phyloP scores from a whole-genome alignment of 2,113 vertebrate genomes.

The Puffinus mauretanicus region DNA sequence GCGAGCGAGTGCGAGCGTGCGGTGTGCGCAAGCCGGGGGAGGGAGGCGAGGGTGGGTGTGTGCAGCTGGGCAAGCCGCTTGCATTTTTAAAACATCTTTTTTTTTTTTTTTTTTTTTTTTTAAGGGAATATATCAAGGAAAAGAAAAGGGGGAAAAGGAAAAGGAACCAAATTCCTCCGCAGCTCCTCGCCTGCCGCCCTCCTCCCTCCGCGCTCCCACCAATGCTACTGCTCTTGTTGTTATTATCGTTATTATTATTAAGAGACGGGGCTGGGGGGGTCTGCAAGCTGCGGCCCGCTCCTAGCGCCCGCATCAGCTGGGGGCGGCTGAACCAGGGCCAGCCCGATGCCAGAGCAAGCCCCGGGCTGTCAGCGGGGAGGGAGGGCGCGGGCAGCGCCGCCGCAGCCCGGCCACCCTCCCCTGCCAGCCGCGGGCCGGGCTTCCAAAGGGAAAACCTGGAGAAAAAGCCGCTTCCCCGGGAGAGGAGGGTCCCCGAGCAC shows the following conservation, averaged over 20 bases:
- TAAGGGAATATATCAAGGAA: not conserved
- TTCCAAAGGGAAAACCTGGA: conserved; percentile 16
- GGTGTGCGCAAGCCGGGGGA: conserved; percentile 25
- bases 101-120: not conserved
- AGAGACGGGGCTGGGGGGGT: not conserved
- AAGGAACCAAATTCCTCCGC: not conserved
- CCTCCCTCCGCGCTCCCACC: not conserved
- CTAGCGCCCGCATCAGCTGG: conserved; percentile 65
- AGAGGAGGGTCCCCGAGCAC: not conserved
- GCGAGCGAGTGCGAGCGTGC: not conserved
- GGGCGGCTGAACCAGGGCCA: conserved; percentile 73
- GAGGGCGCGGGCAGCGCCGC: conserved; percentile 7
- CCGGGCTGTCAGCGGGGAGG: conserved; percentile 55
- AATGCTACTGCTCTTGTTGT: not conserved
- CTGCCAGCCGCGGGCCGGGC: conserved; percentile 33
- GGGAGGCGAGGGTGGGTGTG: conserved; percentile 7
- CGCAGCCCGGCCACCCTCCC: not conserved
- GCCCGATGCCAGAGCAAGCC: conserved; percentile 15
- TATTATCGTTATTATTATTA: not conserved
- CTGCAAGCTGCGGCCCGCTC: conserved; percentile 26
- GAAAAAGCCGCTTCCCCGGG: conserved; percentile 11
- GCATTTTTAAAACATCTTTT: conserved; percentile 37
- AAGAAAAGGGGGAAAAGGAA: not conserved
- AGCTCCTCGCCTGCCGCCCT: not conserved
- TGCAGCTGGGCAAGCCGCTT: conserved; percentile 5